A percentile compares a stretch with the other conserved stretches of the same genome.
Conservation (phyloP, 2,888 invertebrate genomes). For the Stenchaetothrips biformis region DNA sequence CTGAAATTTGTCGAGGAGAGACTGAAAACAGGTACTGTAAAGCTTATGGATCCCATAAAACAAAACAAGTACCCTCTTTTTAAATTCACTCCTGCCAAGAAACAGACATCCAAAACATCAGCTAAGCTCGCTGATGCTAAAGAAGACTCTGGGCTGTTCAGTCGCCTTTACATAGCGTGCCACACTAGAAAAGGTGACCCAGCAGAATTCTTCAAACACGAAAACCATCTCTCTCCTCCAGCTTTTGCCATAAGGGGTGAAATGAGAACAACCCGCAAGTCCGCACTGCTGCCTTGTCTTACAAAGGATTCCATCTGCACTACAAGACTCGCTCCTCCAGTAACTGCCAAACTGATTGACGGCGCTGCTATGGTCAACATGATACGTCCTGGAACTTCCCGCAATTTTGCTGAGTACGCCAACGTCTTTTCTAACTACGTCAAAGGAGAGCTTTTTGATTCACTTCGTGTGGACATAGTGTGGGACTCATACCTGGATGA, state of each 20-base stretch:
- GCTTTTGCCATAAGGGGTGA: neutral
- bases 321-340: neutral
- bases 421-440: neutral
- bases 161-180: neutral
- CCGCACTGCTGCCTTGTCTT: neutral
- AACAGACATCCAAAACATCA: neutral
- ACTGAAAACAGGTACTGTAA: neutral
- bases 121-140: neutral
- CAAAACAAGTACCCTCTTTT: neutral
- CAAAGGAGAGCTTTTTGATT: neutral
- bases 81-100: too few relatives aligned
- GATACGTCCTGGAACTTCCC: too few relatives aligned
- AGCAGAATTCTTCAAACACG: neutral
- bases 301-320: neutral
- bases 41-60: neutral
- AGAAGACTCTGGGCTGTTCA: neutral
- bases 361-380: neutral
- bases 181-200: neutral
- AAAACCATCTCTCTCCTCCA: too few relatives aligned
- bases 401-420: neutral
- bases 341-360: neutral
- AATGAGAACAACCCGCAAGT: neutral
- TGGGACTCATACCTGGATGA: neutral
- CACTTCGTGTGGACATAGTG: neutral
- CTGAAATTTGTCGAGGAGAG: neutral